Evolutionary conservation across 2,113 vertebrate species (phyloP).

Genomic region (Protobothrops flavoviridis): DNA sequence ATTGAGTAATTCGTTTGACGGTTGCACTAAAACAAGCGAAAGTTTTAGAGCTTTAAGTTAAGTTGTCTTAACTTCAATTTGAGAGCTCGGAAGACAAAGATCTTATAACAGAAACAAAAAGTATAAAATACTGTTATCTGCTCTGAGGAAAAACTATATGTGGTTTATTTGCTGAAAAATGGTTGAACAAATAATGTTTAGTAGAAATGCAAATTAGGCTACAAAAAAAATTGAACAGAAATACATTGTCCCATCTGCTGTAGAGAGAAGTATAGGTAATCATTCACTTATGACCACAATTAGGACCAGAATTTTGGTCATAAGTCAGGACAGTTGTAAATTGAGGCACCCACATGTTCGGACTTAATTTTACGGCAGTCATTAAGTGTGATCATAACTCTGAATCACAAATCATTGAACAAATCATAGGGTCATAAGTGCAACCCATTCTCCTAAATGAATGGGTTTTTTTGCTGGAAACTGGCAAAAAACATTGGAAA

Average conservation of each 20-base stretch:
- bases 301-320: not conserved
- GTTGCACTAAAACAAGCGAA: not conserved
- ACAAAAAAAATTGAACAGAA: not conserved
- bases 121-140: not conserved
- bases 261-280: not conserved
- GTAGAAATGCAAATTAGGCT: not conserved
- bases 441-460: not conserved
- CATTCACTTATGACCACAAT: not conserved
- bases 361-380: not conserved
- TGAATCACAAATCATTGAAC: not conserved
- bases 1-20: not conserved
- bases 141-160: not conserved
- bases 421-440: not conserved
- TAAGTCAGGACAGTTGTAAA: not conserved
- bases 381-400: not conserved
- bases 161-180: not conserved
- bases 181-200: not conserved
- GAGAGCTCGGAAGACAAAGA: not conserved
- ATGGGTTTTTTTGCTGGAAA: not conserved
- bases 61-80: not conserved
- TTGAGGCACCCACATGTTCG: too few relatives aligned
- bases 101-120: not conserved
- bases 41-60: not conserved
- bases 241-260: not conserved
- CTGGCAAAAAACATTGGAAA: not conserved